Base-by-base conservation (phyloP, 2,113 vertebrate species). In the Paramisgurnus dabryanus region DNA sequence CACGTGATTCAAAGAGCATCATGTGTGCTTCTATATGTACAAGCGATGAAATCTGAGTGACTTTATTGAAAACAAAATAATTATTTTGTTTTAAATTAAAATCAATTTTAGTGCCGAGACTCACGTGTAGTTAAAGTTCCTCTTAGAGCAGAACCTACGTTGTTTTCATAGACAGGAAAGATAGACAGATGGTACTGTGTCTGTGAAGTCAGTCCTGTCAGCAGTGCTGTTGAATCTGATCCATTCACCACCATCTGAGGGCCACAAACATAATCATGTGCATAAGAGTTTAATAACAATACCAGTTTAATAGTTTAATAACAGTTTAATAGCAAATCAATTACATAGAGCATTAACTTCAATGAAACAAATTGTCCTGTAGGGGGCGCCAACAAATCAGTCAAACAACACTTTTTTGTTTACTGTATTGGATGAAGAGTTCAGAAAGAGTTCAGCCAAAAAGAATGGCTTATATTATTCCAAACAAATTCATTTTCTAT, bases 141-240 rank as follows among this genome's bases (percentile, higher is more conserved):
- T 84, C 91, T 89, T 5, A 97, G 94, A 0, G 91, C 93, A 40
- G 93, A 87, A 8, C 96, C 94, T 1, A 89, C 79, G 0, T 72
- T 88, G 0, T 88, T 69, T 50, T 93, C 85, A 0, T 95, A 94
- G 41, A 97, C 81, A 0, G 97, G 95, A 64, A 95, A 89, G 89
- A 99, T 93, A 0, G 96, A 96, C 43, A 98, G 74, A 64, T 95
- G 89, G 76, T 97, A 97, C 66, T 96, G 91, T 0, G 95, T 97
- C 85, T 95, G 92, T 0, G 95, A 94, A 11, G 94, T 93, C 83
- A 98, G 86, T 67, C 93, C 93, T 40, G 87, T 87, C 7, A 98
- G 94, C 76, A 88, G 85, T 6, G 86, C 27, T 0, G 91, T 93
- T 11, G 93, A 92, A 5, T 86, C 75, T 0, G 89, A 84, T 57